Percentiles rank a stretch among this genome's conserved stretches.
Conservation (phyloP, 2,888 invertebrate genomes). For the Diplazon laetatorius region DNA sequence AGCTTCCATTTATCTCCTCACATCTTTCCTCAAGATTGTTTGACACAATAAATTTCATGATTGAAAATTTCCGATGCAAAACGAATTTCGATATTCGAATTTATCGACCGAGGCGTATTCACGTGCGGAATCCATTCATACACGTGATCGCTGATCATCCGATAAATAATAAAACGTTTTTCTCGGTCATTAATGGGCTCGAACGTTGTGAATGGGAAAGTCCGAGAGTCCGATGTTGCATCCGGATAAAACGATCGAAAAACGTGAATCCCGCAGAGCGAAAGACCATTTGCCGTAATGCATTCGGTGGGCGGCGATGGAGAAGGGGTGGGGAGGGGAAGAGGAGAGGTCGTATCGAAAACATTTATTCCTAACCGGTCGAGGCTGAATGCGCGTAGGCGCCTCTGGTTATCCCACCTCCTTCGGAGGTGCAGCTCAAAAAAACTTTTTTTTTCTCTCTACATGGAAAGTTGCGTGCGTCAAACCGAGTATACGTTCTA, state of each 20-base stretch:
- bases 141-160: no score
- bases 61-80: no score
- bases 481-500: conserved; percentile 63
- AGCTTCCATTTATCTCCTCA: no score
- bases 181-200: no score
- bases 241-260: conserved; percentile 21
- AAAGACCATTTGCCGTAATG: conserved; percentile 19
- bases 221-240: background rate
- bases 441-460: no score
- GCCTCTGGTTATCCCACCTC: conserved; percentile 76
- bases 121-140: no score
- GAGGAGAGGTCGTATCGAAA: conserved; percentile 62
- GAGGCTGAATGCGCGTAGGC: conserved; percentile 74
- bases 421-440: conserved; percentile 73
- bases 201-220: conserved; percentile 41
- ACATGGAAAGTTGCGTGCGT: conserved; percentile 78
- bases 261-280: background rate
- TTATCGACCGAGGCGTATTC: no score
- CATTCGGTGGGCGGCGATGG: background rate
- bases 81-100: no score
- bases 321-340: no score
- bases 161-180: no score
- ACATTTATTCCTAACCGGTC: conserved; percentile 71
- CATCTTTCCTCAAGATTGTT: no score
- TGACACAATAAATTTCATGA: no score